Base-by-base conservation (phyloP, 2,797 vertebrate species). In the Chaenodraco wilsoni region DNA sequence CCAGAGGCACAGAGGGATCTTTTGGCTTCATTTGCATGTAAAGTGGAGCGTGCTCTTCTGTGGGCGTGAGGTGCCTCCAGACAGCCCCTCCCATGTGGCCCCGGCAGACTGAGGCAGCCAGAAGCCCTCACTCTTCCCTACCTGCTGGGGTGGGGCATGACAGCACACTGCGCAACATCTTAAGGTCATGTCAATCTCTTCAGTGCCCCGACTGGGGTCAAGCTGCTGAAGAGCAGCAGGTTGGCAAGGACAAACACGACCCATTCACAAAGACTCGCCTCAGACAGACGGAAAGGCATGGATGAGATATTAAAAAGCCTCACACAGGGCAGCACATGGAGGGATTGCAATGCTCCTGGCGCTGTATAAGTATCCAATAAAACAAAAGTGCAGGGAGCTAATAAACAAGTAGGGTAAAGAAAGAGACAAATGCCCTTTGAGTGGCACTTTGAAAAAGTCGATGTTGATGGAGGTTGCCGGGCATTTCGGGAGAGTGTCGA, bases 1-100 rank as follows among this genome's bases (percentile, higher is more conserved):
- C 92, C 79, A 86, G 80, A 85, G 89, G 91, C 88, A 79, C 84
- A 88, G 81, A 85, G 82, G 84, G 88, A 88, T 92, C 71, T 87
- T 91, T 88, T 84, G 76, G 87, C 82, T 88, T 93, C 66, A 93
- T 95, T 94, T 94, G 89, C 93, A 94, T 94, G 90, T 92, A 91
- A 93, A 94, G 90, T 93, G 88, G 79, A 81, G 78, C 72, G 65
- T 37, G 46, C 81, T 84, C 83, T 76, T 90, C 79, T 84, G 82
- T 87, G 85, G 88, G 87, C 61, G 63, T 86, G 85, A 90, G 87
- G 82, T 82, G 88, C 89, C 83, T 89, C 84, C 76, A 91, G 88
- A 91, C 91, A 81, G 81, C 74, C 87, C 89, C 87, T 94, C 90
- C 91, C 87, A 73, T 77, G 85, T 86, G 86, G 86, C 80, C 87